phyloP scores from a whole-genome alignment of 2,797 vertebrate genomes.

The Hoplostethus mediterraneus region DNA sequence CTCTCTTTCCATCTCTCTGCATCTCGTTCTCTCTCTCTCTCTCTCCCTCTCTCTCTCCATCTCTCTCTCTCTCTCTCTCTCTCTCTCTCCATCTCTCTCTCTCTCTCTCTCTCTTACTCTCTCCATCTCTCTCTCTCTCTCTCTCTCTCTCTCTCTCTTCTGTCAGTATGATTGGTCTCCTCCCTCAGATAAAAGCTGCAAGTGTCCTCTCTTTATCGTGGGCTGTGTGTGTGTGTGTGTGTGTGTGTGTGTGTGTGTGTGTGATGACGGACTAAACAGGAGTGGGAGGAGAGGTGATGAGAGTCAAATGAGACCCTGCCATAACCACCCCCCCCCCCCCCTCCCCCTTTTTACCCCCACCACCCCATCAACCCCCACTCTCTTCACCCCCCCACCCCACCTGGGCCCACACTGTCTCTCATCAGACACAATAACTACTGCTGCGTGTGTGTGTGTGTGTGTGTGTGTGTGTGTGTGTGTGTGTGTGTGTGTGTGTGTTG shows the following conservation, averaged over 20 bases:
- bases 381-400: too few species aligned
- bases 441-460: background rate
- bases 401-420: background rate
- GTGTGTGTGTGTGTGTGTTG: background rate
- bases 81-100: too few species aligned
- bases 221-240: background rate
- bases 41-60: too few species aligned
- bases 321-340: slow-evolving; percentile 25
- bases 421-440: slow-evolving; percentile 8
- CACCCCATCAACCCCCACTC: background rate
- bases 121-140: background rate
- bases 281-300: slow-evolving; percentile 30
- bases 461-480: slow-evolving; percentile 4
- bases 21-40: too few species aligned
- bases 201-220: slow-evolving; percentile 3
- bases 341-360: background rate
- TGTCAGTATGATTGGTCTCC: background rate
- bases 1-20: too few species aligned
- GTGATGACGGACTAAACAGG: slow-evolving; percentile 22
- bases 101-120: background rate
- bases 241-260: slow-evolving; percentile 29
- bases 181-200: slow-evolving; percentile 16
- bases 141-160: background rate
- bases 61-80: too few species aligned
- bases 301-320: slow-evolving; percentile 27